Evolutionary conservation across 2,113 vertebrate species (phyloP).

Genomic region (Pteropus alecto): DNA sequence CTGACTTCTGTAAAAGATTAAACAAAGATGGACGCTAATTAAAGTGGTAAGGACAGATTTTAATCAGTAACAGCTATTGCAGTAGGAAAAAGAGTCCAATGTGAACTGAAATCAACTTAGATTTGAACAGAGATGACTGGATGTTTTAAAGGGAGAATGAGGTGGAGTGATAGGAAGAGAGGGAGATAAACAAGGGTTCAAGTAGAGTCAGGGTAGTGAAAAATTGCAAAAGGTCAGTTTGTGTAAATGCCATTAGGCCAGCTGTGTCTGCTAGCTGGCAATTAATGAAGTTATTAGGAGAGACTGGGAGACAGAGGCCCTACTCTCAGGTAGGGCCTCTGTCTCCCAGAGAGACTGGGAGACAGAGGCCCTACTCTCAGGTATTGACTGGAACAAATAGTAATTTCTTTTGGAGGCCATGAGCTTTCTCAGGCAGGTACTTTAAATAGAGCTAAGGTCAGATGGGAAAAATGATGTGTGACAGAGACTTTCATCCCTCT

Average conservation of each 20-base stretch:
- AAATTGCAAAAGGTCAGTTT: not conserved
- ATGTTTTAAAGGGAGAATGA: not conserved
- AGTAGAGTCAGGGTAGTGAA: not conserved
- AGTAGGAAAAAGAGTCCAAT: not conserved
- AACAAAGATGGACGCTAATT: not conserved
- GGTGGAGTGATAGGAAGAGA: too few species aligned
- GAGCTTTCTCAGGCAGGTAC: not conserved
- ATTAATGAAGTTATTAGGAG: not conserved
- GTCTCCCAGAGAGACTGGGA: not conserved
- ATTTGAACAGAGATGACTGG: not conserved
- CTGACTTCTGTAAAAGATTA: not conserved
- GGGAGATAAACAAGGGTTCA: fast-evolving
- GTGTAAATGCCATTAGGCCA: too few species aligned
- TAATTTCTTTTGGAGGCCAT: not conserved
- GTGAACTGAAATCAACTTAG: not conserved
- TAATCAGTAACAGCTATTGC: not conserved
- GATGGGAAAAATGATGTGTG: too few species aligned
- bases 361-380: not conserved
- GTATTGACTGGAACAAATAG: not conserved
- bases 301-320: not conserved
- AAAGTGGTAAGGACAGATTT: not conserved
- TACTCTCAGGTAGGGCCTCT: not conserved
- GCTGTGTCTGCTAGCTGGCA: not conserved
- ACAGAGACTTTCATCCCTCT: too few species aligned
- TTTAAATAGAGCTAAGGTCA: not conserved